Percentiles rank a stretch among this genome's conserved stretches.
Conservation (phyloP, 2,888 invertebrate genomes). For the Cheilosia urbana region DNA sequence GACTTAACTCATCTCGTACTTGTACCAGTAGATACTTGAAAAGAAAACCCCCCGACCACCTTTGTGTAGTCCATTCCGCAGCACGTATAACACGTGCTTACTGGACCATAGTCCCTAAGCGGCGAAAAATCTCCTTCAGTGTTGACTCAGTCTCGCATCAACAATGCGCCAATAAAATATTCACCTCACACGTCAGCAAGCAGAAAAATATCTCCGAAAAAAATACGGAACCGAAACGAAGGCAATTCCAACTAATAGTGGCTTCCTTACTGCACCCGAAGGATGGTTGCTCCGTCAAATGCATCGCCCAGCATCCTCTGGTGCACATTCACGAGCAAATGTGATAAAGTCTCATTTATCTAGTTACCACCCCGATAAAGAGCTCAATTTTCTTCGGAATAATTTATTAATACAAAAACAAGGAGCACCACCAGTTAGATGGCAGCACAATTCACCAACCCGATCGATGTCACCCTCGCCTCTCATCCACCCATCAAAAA, state of each 20-base stretch:
- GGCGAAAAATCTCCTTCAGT: constrained; percentile 9
- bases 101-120: constrained; percentile 9
- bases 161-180: constrained; percentile 54
- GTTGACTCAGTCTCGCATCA: constrained; percentile 14
- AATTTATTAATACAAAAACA: constrained; percentile 69
- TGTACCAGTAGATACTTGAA: neutral
- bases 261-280: constrained; percentile 49
- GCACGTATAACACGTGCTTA: constrained; percentile 29
- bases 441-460: constrained; percentile 13
- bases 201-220: constrained; percentile 16
- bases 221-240: constrained; percentile 18
- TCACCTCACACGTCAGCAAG: constrained; percentile 65
- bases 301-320: constrained; percentile 4
- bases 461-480: constrained; percentile 57
- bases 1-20: neutral
- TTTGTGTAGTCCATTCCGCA: neutral
- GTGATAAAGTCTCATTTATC: constrained; percentile 73
- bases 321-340: constrained; percentile 52
- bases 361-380: constrained; percentile 79
- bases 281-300: constrained; percentile 24
- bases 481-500: constrained; percentile 9
- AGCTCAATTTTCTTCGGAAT: constrained; percentile 78
- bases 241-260: constrained; percentile 55
- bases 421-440: neutral
- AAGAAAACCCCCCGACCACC: neutral